Conservation (phyloP, 2,888 invertebrate species). For the Cryptosula pallasiana region DNA sequence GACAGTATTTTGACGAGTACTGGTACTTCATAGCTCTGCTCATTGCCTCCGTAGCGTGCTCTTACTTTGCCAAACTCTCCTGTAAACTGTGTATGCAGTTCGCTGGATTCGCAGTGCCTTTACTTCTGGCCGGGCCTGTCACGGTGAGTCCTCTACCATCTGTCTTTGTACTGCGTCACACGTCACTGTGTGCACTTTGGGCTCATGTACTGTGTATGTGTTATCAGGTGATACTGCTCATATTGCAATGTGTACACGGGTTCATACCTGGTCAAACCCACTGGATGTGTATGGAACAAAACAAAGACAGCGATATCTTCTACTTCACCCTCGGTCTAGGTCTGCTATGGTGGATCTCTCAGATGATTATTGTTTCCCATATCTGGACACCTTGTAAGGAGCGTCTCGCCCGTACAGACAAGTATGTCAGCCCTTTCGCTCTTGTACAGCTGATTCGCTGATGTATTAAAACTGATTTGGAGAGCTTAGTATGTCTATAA, state of each 20-base stretch:
- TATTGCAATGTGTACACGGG: conserved; percentile 33
- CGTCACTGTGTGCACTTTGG: no score
- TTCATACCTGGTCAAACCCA: conserved; percentile 31
- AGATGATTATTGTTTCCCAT: conserved; percentile 42
- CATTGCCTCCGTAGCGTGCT: conserved; percentile 77
- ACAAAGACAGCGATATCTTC: conserved; percentile 26
- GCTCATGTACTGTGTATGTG: no score
- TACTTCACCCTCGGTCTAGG: conserved; percentile 30
- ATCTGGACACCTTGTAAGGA: conserved; percentile 45
- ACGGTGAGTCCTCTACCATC: no score
- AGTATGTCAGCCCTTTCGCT: no score
- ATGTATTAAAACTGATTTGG: no score
- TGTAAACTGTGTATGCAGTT: conserved; percentile 95
- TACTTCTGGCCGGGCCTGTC: conserved; percentile 85
- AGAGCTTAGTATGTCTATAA: no score
- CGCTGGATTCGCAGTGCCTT: conserved; percentile 93
- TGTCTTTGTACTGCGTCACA: no score
- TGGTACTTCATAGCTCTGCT: conserved; percentile 64
- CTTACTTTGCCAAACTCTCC: conserved; percentile 89
- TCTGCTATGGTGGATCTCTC: conserved; percentile 40
- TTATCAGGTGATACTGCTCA: conserved; percentile 31
- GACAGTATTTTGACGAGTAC: conserved; percentile 27
- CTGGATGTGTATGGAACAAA: conserved; percentile 35
- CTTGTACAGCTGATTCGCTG: no score
- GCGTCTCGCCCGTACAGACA: conserved; percentile 43